Percentiles rank a stretch among this genome's conserved stretches.
These are phyloP conservation scores for Struthidea cinerea DNA, from an alignment of 2,113 vertebrate species.

Conservation along the genomic window DNA sequence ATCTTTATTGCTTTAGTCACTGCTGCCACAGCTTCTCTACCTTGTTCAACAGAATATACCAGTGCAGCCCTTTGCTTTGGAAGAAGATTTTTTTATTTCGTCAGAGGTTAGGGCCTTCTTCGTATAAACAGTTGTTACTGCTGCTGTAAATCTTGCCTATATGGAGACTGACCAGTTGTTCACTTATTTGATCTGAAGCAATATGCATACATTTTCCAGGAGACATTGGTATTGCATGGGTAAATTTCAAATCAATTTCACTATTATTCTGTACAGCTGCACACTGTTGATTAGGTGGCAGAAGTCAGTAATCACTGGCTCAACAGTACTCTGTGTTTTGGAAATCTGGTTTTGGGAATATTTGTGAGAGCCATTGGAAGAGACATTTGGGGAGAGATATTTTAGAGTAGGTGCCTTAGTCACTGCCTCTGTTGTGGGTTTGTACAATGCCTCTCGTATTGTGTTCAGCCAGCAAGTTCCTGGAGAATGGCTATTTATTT, in stretches of 20 bases:
- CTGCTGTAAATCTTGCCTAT: not conserved
- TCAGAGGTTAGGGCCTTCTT: not conserved
- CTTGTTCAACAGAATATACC: conserved; percentile 8
- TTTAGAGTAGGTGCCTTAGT: not conserved
- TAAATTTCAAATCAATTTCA: conserved; percentile 15
- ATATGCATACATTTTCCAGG: not conserved
- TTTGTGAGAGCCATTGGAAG: not conserved
- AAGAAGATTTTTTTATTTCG: not conserved
- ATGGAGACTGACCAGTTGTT: not conserved
- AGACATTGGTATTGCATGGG: not conserved
- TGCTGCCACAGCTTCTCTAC: not conserved
- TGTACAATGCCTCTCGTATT: not conserved
- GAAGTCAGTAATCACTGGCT: not conserved
- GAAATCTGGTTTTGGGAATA: not conserved
- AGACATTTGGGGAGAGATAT: not conserved
- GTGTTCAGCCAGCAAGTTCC: not conserved
- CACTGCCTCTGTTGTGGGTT: not conserved
- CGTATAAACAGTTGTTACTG: not conserved
- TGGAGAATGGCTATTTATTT: not conserved
- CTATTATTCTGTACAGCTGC: not conserved
- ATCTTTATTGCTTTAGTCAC: conserved; percentile 32
- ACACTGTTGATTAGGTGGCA: not conserved
- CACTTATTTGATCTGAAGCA: not conserved
- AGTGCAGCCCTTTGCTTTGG: not conserved
- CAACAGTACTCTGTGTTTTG: not conserved